phyloP scores from a whole-genome alignment of 2,888 invertebrate genomes.

The Drosophila melanosoma region DNA sequence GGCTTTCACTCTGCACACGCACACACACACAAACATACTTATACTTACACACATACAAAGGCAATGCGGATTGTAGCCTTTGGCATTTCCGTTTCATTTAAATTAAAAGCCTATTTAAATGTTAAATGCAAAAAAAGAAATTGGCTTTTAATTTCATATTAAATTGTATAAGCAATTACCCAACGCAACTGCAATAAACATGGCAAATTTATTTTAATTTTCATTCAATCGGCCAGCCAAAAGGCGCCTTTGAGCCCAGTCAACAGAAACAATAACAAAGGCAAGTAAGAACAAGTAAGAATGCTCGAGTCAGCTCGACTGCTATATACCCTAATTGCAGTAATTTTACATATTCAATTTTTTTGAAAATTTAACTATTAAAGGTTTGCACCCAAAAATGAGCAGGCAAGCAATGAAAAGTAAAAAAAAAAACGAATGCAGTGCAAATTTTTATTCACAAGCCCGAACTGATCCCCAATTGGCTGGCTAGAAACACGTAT shows the following conservation, averaged over 20 bases:
- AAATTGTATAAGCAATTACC: conserved; percentile 78
- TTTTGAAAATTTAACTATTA: too few relatives aligned
- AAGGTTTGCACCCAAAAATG: too few relatives aligned
- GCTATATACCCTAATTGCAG: too few relatives aligned
- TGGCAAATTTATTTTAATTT: conserved; percentile 76
- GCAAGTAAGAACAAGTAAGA: neutral
- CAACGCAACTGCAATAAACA: conserved; percentile 77
- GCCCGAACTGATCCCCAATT: too few relatives aligned
- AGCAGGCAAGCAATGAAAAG: too few relatives aligned
- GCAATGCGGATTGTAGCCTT: conserved; percentile 33
- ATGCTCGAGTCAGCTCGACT: too few relatives aligned
- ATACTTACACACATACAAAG: conserved; percentile 1
- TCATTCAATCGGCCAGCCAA: conserved; percentile 38
- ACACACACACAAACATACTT: conserved; percentile 2
- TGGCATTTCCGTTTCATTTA: conserved; percentile 63
- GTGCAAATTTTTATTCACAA: too few relatives aligned
- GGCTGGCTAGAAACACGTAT: too few relatives aligned
- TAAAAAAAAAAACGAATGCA: too few relatives aligned
- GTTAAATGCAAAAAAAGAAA: conserved; percentile 61
- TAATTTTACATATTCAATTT: too few relatives aligned
- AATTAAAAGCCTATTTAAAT: conserved; percentile 74
- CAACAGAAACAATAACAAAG: conserved; percentile 18
- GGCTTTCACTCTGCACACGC: conserved; percentile 35
- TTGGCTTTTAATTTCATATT: conserved; percentile 75
- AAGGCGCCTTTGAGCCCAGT: conserved; percentile 46